Percentiles rank a stretch among this genome's conserved stretches.
phyloP scores from a whole-genome alignment of 2,888 invertebrate species.

The Cerastoderma edule region DNA sequence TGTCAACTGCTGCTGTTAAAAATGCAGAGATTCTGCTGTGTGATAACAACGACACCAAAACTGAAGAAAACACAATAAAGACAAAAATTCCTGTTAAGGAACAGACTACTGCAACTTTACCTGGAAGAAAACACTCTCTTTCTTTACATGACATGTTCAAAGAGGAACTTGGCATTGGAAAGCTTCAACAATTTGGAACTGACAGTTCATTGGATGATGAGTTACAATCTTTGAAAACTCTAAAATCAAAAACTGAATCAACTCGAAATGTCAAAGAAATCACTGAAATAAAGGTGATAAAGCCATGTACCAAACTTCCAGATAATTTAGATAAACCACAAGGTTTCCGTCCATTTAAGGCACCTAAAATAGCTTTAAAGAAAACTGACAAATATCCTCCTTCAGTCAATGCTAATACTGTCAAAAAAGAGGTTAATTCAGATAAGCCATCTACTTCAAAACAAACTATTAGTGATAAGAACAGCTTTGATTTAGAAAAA shows the following conservation, averaged over 20 bases:
- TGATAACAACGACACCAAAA: neutral
- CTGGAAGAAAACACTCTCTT: neutral
- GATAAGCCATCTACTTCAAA: too few relatives aligned
- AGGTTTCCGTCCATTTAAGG: constrained; percentile 74
- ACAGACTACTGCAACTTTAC: too few relatives aligned
- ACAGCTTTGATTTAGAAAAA: too few relatives aligned
- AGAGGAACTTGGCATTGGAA: neutral
- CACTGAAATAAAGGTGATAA: neutral
- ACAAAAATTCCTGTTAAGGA: too few relatives aligned
- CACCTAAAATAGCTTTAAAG: constrained; percentile 52
- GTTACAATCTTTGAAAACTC: neutral
- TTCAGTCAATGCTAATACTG: too few relatives aligned
- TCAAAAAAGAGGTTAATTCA: too few relatives aligned
- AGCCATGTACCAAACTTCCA: neutral
- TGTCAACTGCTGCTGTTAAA: constrained; percentile 22
- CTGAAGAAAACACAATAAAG: neutral
- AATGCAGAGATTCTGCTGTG: constrained; percentile 36
- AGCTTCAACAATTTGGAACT: too few relatives aligned
- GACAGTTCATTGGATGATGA: neutral
- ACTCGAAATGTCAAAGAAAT: neutral
- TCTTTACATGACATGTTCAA: neutral
- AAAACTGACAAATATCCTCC: neutral
- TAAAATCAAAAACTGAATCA: neutral
- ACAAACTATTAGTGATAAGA: too few relatives aligned
- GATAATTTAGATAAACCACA: constrained; percentile 62